Evolutionary conservation across 2,113 vertebrate species (phyloP).

Genomic region (Psephotus haematonotus): DNA sequence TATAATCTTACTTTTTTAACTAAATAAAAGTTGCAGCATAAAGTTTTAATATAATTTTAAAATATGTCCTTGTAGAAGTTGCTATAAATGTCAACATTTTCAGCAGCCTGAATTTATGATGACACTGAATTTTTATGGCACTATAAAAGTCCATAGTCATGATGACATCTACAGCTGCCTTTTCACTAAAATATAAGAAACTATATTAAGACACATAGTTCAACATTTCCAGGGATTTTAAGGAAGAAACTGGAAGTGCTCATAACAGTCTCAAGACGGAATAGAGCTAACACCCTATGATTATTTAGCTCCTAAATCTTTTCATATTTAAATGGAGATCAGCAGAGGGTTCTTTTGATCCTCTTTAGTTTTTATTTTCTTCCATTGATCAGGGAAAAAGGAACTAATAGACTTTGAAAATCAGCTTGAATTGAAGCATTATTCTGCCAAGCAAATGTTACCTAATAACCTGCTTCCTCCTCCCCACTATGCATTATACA

Average conservation of each 20-base stretch:
- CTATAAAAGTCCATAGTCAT: slow-evolving; percentile 75
- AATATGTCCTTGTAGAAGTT: slow-evolving; percentile 78
- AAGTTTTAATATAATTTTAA: slow-evolving; percentile 74
- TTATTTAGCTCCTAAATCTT: not conserved
- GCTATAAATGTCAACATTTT: slow-evolving; percentile 78
- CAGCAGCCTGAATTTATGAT: slow-evolving; percentile 77
- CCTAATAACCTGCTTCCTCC: not conserved
- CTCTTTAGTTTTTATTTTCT: not conserved
- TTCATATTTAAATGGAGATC: slow-evolving; percentile 9
- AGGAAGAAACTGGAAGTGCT: slow-evolving; percentile 13
- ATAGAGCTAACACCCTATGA: not conserved
- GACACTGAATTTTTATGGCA: slow-evolving; percentile 78
- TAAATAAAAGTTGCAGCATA: slow-evolving; percentile 72
- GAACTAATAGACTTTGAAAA: not conserved
- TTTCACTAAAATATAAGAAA: slow-evolving; percentile 71
- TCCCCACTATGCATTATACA: accelerated
- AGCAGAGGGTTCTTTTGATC: not conserved
- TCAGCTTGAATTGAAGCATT: not conserved
- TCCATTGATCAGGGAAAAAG: not conserved
- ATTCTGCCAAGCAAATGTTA: not conserved
- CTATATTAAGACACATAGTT: slow-evolving; percentile 49
- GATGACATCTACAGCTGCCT: slow-evolving; percentile 70
- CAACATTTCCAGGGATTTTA: slow-evolving; percentile 20
- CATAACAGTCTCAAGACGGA: not conserved
- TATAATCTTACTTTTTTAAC: slow-evolving; percentile 71